Evolutionary conservation across 2,797 vertebrate species (phyloP).

Genomic region (Gallirallus australis): DNA sequence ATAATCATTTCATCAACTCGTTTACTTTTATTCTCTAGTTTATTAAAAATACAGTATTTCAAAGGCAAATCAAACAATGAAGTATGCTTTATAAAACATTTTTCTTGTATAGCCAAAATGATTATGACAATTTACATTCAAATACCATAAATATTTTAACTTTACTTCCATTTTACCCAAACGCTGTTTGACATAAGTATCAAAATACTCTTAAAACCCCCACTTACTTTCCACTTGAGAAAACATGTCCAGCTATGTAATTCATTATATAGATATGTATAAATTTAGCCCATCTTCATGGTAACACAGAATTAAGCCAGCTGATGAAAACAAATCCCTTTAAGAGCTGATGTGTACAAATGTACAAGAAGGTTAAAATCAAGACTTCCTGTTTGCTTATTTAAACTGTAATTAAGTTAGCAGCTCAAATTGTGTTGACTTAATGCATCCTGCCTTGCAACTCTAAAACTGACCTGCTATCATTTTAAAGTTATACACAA

Average conservation of each 20-base stretch:
- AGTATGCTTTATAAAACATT: neutral
- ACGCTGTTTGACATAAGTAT: neutral
- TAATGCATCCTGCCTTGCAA: conserved; percentile 47
- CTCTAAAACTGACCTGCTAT: neutral
- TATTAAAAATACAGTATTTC: neutral
- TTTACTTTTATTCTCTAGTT: neutral
- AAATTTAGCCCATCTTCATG: neutral
- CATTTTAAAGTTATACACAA: neutral
- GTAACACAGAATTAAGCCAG: neutral
- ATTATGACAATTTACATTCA: neutral
- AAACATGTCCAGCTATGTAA: neutral
- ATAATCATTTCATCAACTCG: neutral
- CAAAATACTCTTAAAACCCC: neutral
- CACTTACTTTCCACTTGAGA: neutral
- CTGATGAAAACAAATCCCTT: neutral
- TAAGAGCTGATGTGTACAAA: conserved; percentile 13
- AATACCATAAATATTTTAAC: neutral
- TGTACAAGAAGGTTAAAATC: conserved; percentile 39
- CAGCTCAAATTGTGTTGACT: conserved; percentile 43
- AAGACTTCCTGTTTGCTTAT: conserved; percentile 57
- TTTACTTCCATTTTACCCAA: neutral
- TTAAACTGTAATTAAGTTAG: conserved; percentile 46
- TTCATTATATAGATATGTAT: neutral
- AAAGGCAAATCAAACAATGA: conserved; percentile 4
- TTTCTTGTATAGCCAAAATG: neutral